Evolutionary conservation across 2,113 vertebrate species (phyloP), one percentile per base, ranked within the genome.

Genomic region (Hippoglossus stenolepis): DNA sequence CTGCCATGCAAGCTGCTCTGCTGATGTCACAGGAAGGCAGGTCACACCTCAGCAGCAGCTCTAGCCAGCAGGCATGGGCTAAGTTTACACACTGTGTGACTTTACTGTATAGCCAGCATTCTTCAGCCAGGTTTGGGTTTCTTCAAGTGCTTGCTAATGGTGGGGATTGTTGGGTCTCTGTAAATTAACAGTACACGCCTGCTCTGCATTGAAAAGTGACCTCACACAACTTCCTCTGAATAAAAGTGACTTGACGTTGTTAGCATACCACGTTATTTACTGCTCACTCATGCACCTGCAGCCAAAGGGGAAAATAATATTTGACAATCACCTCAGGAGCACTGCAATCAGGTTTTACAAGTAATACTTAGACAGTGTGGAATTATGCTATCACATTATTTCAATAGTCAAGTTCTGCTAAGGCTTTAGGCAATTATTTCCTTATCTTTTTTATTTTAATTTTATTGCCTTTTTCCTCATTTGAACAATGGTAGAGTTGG

Each of bases 21-120:
- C 80, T 92, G 91, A 91, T 87, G 91, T 92, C 88, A 90, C 72
- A 61, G 28, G 65, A 20, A 15, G 54, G 20, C 13, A 66, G 64
- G 68, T 69, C 79, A 82, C 83, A 88, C 65, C 65, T 79, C 28
- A 49, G 35, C 61, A 31, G n/a, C 11, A 58, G 53, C 47, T n/a
- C 3, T 9, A 21, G 28, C 24, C 65, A 67, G 9, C 40, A 24
- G 11, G 15, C 23, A 24, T 13, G 26, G 21, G 23, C 17, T 11
- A 47, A 54, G 11, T 21, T 64, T 11, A 57, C n/a, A n/a, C 20
- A 54, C 9, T 35, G 17, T n/a, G n/a, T 28, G 45, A 66, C 49
- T 49, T n/a, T 56, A 66, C 35, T 31, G 20, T 47, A n/a, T 17
- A 53, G 9, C 17, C 24, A 60, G 21, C 0, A 26, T 15, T 70